Evolutionary conservation across 35 echinoderm and acorn worm genomes (phyloP), one percentile per base, ranked within the genome.

Genomic region (Strongylocentrotus purpuratus): DNA sequence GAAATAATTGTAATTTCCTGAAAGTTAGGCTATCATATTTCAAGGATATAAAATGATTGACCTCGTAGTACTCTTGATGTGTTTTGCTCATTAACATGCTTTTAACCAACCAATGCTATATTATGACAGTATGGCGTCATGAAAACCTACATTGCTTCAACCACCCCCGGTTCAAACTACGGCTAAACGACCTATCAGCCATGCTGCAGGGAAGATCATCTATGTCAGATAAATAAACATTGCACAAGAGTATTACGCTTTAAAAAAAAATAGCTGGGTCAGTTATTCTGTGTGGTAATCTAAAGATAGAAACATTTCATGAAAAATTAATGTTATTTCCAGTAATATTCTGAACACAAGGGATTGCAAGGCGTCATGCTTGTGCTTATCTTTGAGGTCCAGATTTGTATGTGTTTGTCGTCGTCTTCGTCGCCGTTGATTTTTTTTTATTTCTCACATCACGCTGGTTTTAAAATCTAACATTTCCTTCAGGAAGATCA

Each of bases 61-160:
- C 50, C 22, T 78, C 65, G 0, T 78, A 28, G 65, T 7, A 22
- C 65, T 78, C 65, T 28, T 78, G 28, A 78, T n/a, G 65, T 78
- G 65, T 78, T 78, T 78, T 78, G 65, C 65, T 78, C 65, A 78
- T 78, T 78, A 78, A n/a, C 65, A 78, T 78, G 20, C 65, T 78
- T 28, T 28, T n/a, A 70, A 59, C 52, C 22, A 22, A 28, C 65
- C 65, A 78, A 78, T 78, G 22, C 20, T 28, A 78, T 78, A 78
- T 78, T 78, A 78, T 78, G 65, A 78, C 25, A 78, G 25, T 28
- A 28, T 78, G 65, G 65, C 65, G 65, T 78, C 65, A 78, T n/a
- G 22, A 78, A 78, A 78, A n/a, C 65, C 65, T 78, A 22, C 25
- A 22, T 28, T 28, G 65, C 20, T 78, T n/a, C 18, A 28, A 78